Evolutionary conservation across 2,113 vertebrate genomes (phyloP).

Genomic region (Cricetomys ansorgei): DNA sequence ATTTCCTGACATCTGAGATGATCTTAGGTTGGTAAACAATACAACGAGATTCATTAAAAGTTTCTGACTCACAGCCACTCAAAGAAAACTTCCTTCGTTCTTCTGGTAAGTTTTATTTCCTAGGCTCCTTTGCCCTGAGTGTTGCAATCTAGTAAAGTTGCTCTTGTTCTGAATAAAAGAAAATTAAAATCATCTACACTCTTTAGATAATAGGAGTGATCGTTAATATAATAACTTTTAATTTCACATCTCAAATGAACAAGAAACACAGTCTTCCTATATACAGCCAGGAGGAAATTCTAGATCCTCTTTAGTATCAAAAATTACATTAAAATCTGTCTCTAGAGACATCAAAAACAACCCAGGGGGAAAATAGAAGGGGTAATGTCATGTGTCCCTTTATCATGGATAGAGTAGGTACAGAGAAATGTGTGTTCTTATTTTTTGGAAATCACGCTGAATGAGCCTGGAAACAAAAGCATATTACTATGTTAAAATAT

Average conservation of each 20-base stretch:
- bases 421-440: constrained; percentile 24
- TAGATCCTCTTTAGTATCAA: no score
- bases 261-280: background rate
- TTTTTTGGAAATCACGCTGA: background rate
- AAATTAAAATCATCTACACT: constrained; percentile 56
- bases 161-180: constrained; percentile 30
- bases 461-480: background rate
- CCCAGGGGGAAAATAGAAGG: background rate
- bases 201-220: background rate
- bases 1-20: constrained; percentile 65
- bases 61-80: constrained; percentile 45
- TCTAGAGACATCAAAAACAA: background rate
- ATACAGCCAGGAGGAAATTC: background rate
- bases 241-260: background rate
- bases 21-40: constrained; percentile 73
- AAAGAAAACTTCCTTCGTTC: constrained; percentile 52
- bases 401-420: background rate
- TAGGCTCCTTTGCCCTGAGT: constrained; percentile 32
- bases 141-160: constrained; percentile 34
- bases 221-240: background rate
- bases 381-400: background rate
- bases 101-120: constrained; percentile 57
- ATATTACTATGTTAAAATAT: constrained; percentile 9
- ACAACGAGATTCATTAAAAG: constrained; percentile 72
- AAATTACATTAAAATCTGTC: background rate